Conservation (phyloP, 2,888 invertebrate species). For the Agrilus biguttatus region DNA sequence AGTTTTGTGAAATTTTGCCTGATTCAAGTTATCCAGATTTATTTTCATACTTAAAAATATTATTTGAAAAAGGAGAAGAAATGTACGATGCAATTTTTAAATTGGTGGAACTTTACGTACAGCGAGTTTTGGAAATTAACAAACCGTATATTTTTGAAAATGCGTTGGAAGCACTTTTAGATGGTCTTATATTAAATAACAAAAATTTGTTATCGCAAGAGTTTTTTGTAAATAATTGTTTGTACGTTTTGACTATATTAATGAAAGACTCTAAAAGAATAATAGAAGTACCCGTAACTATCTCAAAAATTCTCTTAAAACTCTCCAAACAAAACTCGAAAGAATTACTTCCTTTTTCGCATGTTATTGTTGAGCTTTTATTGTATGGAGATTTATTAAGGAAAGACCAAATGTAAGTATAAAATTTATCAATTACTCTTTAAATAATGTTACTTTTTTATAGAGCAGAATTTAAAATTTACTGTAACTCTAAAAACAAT, state of each 20-base stretch:
- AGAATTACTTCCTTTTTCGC: slow-evolving; percentile 17
- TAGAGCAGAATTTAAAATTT: slow-evolving; percentile 21
- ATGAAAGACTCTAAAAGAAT: slow-evolving; percentile 5
- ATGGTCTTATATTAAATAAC: slow-evolving; percentile 4
- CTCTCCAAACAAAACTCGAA: slow-evolving; percentile 1
- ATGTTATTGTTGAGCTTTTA: slow-evolving; percentile 33
- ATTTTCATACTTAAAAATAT: not conserved
- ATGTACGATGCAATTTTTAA: not conserved
- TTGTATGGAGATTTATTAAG: slow-evolving; percentile 35
- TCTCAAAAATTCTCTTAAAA: slow-evolving; percentile 6
- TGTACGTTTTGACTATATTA: slow-evolving; percentile 1
- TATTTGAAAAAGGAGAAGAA: not conserved
- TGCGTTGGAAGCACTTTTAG: slow-evolving; percentile 4
- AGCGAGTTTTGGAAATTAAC: slow-evolving; percentile 4
- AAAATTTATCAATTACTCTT: slow-evolving; percentile 1
- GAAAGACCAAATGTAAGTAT: slow-evolving; percentile 38
- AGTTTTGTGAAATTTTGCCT: too few relatives aligned
- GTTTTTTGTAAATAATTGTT: not conserved
- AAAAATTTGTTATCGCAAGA: slow-evolving; percentile 1
- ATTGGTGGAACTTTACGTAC: slow-evolving; percentile 2
- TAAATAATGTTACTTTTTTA: slow-evolving; percentile 7
- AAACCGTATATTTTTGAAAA: slow-evolving; percentile 4
- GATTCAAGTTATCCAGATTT: not conserved
- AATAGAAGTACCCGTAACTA: slow-evolving; percentile 6
- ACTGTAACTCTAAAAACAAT: slow-evolving; percentile 10